Evolutionary conservation across 1,140 invertebrate genomes (phyloP).

Genomic region (Babylonia areolata): DNA sequence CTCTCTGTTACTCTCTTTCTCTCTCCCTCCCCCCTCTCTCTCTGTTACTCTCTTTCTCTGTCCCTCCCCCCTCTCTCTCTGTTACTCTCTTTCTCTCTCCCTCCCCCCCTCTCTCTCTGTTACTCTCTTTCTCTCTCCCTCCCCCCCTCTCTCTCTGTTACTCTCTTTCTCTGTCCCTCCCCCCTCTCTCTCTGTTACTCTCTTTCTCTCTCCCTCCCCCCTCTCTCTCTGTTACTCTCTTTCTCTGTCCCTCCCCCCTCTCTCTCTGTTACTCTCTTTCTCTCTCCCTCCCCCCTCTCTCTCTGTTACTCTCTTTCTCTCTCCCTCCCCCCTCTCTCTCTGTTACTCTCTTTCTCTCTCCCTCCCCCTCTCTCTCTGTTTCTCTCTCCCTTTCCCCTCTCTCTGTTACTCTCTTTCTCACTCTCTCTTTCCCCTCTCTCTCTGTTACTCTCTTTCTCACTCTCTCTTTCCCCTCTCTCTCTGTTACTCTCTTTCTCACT

Average conservation of each 20-base stretch:
- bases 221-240: neutral
- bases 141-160: neutral
- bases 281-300: neutral
- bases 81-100: neutral
- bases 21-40: slow-evolving; percentile 1
- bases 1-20: neutral
- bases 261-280: neutral
- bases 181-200: neutral
- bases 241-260: neutral
- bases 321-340: neutral
- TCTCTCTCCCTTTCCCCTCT: too few species aligned
- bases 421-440: neutral
- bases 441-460: too few species aligned
- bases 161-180: neutral
- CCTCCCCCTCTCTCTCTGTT: too few species aligned
- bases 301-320: neutral
- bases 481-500: neutral
- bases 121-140: slow-evolving; percentile 1
- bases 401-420: neutral
- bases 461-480: neutral
- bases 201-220: neutral
- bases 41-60: neutral
- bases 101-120: neutral
- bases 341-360: neutral
- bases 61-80: neutral